These are phyloP conservation scores for Marmota monax DNA, from an alignment of 2,113 vertebrate genomes.

Conservation along the genomic window DNA sequence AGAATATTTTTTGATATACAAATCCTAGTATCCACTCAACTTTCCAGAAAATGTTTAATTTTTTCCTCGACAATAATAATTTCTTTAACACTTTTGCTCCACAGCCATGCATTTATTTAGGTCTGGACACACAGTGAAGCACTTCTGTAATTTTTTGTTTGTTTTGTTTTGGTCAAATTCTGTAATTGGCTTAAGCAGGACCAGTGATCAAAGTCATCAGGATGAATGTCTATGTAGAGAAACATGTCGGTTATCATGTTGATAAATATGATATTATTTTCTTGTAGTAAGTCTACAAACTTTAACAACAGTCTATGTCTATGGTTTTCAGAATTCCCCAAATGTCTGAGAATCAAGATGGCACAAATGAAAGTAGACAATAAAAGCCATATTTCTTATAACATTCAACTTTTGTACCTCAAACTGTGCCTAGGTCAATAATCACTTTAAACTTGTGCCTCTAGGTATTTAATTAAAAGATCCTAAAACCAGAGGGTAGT, in stretches of 20 bases:
- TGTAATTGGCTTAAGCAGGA: neutral
- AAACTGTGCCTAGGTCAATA: neutral
- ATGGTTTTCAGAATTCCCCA: neutral
- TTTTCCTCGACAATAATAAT: neutral
- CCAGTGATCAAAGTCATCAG: neutral
- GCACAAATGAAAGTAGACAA: neutral
- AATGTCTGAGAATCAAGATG: neutral
- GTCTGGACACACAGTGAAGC: neutral
- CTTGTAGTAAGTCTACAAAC: neutral
- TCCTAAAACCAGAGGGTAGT: neutral
- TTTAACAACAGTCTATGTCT: neutral
- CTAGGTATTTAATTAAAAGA: neutral
- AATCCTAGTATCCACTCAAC: neutral
- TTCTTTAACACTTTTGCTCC: neutral
- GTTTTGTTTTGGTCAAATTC: neutral
- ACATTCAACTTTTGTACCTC: neutral
- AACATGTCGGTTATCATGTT: neutral
- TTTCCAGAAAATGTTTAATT: constrained; percentile 7
- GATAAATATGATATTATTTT: neutral
- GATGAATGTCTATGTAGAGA: neutral
- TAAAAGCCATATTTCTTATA: neutral
- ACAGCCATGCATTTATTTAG: neutral
- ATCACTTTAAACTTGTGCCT: neutral
- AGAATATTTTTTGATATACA: neutral
- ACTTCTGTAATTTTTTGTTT: neutral